Evolutionary conservation across 2,113 vertebrate species (phyloP), one percentile per base, ranked within the genome.

Genomic region (Osmerus eperlanus): DNA sequence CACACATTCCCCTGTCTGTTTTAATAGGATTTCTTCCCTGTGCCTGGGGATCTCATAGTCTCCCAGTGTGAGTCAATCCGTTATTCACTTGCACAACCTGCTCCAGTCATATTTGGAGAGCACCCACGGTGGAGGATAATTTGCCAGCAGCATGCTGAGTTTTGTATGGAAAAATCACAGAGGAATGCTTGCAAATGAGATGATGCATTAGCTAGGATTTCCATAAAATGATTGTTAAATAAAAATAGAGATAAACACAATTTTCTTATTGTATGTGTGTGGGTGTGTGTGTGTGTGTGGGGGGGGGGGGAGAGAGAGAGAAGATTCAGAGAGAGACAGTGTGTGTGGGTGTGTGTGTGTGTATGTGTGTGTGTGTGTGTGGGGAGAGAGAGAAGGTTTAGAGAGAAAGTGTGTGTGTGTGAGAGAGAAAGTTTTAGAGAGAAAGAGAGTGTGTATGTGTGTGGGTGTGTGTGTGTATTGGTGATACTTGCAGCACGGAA

Each of bases 11-110:
- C 73, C 59, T 56, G 78, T 73, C 65, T 78, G 76, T 80, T 83
- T 78, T 83, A 83, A 83, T 74, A 78, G 75, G 73, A 83, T 83
- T 69, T 71, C 68, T 67, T 81, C 76, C 66, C 74, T 65, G 68
- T 74, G 79, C 74, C 79, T 73, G 63, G 65, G 74, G 79, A 79
- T 70, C 71, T 77, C 73, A 77, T 77, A 79, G 70, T 79, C 69
- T 72, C 68, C 66, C n/a, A 62, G 72, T 62, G 77, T 19, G 72
- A 73, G 60, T 60, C 67, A 78, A 78, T 69, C 70, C 70, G 70
- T 73, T 68, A 78, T 73, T 73, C 76, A 78, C 75, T 75, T 78
- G 71, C 74, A 82, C 68, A 74, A 76, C 67, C 75, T 72, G 60
- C 60, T 75, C 41, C 51, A 66, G 72, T 65, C 65, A 28, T 76